Base-by-base conservation (phyloP, 64 coral and sea anemone genomes). In the Montipora efflorescens region DNA sequence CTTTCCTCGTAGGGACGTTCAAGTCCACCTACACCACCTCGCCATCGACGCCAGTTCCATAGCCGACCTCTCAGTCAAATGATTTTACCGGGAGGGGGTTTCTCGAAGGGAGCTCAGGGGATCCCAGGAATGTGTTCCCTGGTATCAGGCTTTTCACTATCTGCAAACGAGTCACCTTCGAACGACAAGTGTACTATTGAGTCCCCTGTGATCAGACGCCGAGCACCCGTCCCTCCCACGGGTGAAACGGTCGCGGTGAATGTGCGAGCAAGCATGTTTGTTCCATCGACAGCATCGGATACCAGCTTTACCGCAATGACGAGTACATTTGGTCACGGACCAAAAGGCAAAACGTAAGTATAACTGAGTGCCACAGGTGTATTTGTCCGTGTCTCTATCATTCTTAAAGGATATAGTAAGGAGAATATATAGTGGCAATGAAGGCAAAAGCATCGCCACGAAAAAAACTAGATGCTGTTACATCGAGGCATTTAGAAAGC, bases 11-110 rank as follows among this genome's bases (percentile, higher is more conserved):
- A 97, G 95, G 67, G 51, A 57, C 84, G 74, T 25, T 47, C 82
- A 45, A 85, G 84, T 83, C 95, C 95, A 21, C 95, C 95, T 15
- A 97, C 95, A 2, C 95, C 95, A 44, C 95, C 95, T 13, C 92
- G 95, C 19, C 95, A 97, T 50, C 89, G 95, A 12, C 95, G 92
- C 3, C 78, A 88, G 16, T 89, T 97, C 62, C 95, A 92, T 5
- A 48, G 89, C 6, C 82, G 95, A 66, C 95, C 95, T 6, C 92
- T 97, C 77, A 97, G 95, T 76, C 95, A 97, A 90, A 94, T 97
- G 86, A 87, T 96, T 18, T 20, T 80, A 13, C 92, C 92, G 2
- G 84, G 89, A 51, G 66, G 58, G 8, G 80, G 84, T 5, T 23
- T 59, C 48, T 16, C 64, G 77, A 90, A 89, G 53, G 79, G 89